Evolutionary conservation across 1,140 invertebrate genomes (phyloP).

Genomic region (Lysiphlebus fabarum): DNA sequence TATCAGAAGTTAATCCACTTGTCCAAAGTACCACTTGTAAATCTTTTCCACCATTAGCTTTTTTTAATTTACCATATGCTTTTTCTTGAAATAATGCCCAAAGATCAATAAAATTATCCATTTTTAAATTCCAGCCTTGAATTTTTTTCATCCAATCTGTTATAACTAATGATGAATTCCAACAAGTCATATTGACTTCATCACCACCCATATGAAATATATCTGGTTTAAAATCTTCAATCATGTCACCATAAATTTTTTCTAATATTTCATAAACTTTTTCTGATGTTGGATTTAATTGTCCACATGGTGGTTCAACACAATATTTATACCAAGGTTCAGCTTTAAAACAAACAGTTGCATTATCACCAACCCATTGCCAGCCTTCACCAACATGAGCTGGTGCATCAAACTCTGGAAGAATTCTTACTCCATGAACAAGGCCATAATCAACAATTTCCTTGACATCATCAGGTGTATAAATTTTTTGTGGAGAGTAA

Average conservation of each 20-base stretch:
- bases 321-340: constrained; percentile 76
- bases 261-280: constrained; percentile 71
- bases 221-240: constrained; percentile 66
- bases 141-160: constrained; percentile 65
- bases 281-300: constrained; percentile 74
- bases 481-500: constrained; percentile 66
- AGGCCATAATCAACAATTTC: constrained; percentile 69
- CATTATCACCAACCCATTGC: constrained; percentile 62
- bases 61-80: constrained; percentile 56
- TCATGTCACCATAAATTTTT: constrained; percentile 69
- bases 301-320: constrained; percentile 83
- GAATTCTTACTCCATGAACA: constrained; percentile 71
- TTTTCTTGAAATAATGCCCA: constrained; percentile 75
- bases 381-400: constrained; percentile 86
- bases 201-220: constrained; percentile 89
- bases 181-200: constrained; percentile 74
- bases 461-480: constrained; percentile 53
- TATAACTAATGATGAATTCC: constrained; percentile 70
- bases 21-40: constrained; percentile 77
- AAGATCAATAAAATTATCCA: constrained; percentile 66
- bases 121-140: constrained; percentile 58
- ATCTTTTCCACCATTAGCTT: constrained; percentile 57
- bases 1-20: constrained; percentile 68
- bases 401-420: constrained; percentile 85
- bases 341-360: constrained; percentile 59